These are phyloP conservation scores for Eulemur mongoz DNA, from an alignment of 2,797 vertebrate species.

Conservation along the genomic window DNA sequence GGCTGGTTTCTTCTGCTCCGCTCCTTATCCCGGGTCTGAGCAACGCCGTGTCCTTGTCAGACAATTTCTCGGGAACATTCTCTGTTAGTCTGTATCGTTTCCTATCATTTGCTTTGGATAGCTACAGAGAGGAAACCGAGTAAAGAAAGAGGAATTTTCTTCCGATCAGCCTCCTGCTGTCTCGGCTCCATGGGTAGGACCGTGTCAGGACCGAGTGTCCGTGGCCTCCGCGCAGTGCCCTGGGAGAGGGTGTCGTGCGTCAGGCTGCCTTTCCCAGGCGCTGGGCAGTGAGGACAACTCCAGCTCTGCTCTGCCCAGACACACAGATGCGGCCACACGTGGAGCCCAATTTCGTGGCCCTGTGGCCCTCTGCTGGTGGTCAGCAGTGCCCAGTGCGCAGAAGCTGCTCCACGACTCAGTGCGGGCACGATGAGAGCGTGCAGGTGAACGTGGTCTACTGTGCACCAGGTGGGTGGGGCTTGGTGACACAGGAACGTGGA, in stretches of 20 bases:
- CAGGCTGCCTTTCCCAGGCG: neutral
- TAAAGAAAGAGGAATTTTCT: too few species aligned
- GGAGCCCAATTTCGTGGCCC: neutral
- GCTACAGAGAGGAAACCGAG: conserved; percentile 77
- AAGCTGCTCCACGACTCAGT: too few species aligned
- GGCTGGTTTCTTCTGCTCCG: too few species aligned
- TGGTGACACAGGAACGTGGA: too few species aligned
- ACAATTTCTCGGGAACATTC: conserved; percentile 24
- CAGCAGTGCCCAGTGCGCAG: neutral
- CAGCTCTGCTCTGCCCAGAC: neutral
- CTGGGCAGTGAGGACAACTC: neutral
- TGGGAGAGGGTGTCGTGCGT: fast-evolving
- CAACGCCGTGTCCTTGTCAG: neutral
- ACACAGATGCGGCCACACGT: neutral
- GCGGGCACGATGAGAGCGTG: too few species aligned
- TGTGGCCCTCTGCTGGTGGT: neutral
- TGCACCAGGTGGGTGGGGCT: neutral
- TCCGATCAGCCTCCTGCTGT: too few species aligned
- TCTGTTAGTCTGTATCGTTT: conserved; percentile 90
- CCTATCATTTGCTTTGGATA: conserved; percentile 88
- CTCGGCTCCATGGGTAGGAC: fast-evolving
- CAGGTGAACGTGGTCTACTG: neutral
- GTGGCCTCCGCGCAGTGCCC: neutral
- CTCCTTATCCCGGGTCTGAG: too few species aligned
- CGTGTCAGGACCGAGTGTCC: neutral